Conservation (phyloP, 1,140 invertebrate genomes). For the Portunus trituberculatus region DNA sequence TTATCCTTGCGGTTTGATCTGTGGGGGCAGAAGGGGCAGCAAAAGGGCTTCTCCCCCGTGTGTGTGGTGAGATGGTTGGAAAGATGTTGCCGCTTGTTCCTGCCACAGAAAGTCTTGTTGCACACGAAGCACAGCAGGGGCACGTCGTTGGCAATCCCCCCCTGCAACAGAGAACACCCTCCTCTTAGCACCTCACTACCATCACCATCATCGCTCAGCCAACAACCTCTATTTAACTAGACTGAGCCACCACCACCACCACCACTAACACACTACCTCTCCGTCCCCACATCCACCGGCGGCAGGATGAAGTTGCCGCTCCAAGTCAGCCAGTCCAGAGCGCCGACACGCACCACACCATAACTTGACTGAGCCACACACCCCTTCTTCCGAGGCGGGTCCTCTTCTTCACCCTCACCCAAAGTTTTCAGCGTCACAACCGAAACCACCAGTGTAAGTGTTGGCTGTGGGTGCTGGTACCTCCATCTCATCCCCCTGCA, state of each 20-base stretch:
- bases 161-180: slow-evolving; percentile 76
- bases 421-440: not conserved
- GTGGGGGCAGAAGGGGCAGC: slow-evolving; percentile 87
- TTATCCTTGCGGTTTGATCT: slow-evolving; percentile 73
- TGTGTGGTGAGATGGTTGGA: slow-evolving; percentile 81
- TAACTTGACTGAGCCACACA: too few relatives aligned
- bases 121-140: slow-evolving; percentile 76
- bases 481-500: not conserved
- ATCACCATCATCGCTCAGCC: not conserved
- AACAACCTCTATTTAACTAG: slow-evolving; percentile 5
- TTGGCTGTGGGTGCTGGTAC: not conserved
- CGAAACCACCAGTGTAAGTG: not conserved
- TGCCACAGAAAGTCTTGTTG: slow-evolving; percentile 75
- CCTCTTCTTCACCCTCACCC: not conserved
- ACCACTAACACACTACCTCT: not conserved
- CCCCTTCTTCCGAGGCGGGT: not conserved
- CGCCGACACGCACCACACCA: not conserved
- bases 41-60: slow-evolving; percentile 93
- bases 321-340: not conserved
- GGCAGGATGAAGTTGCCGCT: not conserved
- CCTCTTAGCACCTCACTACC: slow-evolving; percentile 63
- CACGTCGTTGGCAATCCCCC: slow-evolving; percentile 68
- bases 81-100: slow-evolving; percentile 76
- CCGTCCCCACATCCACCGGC: not conserved
- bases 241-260: not conserved